Percentiles rank a stretch among this genome's conserved stretches.
Evolutionary conservation across 2,797 vertebrate genomes (phyloP).

Genomic region (Sebastes iracundus): DNA sequence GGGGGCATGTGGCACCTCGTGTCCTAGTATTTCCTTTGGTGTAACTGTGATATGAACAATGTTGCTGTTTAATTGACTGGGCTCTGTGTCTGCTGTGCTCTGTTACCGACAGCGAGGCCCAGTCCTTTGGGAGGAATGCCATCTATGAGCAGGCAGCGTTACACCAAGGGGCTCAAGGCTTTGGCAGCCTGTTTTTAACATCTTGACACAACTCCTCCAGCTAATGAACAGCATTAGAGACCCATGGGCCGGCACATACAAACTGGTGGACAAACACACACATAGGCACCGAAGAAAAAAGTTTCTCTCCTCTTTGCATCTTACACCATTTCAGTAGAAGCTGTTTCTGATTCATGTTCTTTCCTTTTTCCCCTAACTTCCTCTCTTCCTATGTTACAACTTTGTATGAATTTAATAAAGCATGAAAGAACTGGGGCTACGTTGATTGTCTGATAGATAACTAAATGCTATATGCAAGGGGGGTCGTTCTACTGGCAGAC

Average conservation of each 20-base stretch:
- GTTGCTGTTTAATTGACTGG: slow-evolving; percentile 57
- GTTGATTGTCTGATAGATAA: slow-evolving; percentile 9
- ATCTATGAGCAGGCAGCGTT: slow-evolving; percentile 44
- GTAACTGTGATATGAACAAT: slow-evolving; percentile 35
- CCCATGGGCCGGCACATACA: slow-evolving; percentile 31
- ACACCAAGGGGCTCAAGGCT: slow-evolving; percentile 47
- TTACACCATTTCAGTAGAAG: not conserved
- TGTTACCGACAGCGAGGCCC: slow-evolving; percentile 47
- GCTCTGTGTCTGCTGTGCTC: slow-evolving; percentile 42
- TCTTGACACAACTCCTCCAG: slow-evolving; percentile 63
- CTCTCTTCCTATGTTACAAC: not conserved
- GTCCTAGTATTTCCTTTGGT: slow-evolving; percentile 39
- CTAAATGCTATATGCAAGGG: not conserved
- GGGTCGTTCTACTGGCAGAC: not conserved
- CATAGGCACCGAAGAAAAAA: not conserved
- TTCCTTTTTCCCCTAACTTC: not conserved
- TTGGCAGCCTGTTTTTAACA: slow-evolving; percentile 62
- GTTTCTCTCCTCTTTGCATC: not conserved
- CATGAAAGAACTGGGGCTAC: not conserved
- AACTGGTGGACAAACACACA: slow-evolving; percentile 20
- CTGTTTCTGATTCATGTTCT: not conserved
- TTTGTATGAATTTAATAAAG: slow-evolving; percentile 10
- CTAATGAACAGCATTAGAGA: slow-evolving; percentile 65
- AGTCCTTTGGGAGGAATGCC: slow-evolving; percentile 51
- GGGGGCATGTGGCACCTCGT: slow-evolving; percentile 7